Percentiles rank a stretch among this genome's conserved stretches.
phyloP scores from a whole-genome alignment of 2,888 invertebrate genomes.

The Tenthredo livida region DNA sequence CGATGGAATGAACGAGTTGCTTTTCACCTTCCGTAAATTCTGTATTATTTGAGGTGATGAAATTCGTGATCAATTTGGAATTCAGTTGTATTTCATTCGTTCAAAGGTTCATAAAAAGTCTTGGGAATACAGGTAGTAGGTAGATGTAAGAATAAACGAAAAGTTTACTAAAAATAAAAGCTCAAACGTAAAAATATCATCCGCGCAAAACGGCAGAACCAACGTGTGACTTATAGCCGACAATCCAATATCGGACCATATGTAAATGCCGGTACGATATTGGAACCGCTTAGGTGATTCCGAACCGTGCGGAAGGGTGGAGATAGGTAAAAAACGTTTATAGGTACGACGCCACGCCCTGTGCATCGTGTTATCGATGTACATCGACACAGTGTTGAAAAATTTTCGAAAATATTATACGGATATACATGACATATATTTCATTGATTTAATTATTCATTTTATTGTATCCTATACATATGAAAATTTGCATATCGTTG shows the following conservation, averaged over 20 bases:
- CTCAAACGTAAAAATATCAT: constrained; percentile 2
- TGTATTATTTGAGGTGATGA: neutral
- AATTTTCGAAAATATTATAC: neutral
- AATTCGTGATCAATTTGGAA: neutral
- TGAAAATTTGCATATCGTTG: neutral
- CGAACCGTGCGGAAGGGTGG: neutral
- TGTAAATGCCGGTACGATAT: constrained; percentile 49
- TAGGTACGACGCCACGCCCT: neutral
- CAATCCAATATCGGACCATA: constrained; percentile 53
- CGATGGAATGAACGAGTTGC: neutral
- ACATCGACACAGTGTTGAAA: neutral
- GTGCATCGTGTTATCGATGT: neutral
- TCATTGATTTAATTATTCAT: neutral
- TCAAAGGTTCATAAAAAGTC: neutral
- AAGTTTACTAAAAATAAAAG: constrained; percentile 5
- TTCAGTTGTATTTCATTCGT: neutral
- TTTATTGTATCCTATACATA: neutral
- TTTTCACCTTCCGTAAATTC: neutral
- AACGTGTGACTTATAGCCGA: constrained; percentile 34
- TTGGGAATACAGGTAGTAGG: neutral
- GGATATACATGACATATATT: neutral
- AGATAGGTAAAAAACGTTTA: constrained; percentile 40
- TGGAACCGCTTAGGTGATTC: constrained; percentile 51
- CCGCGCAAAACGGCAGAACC: constrained; percentile 11
- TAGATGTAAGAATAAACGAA: neutral